Conservation (phyloP, 1,140 invertebrate species). For the Trachelipus rathkii region DNA sequence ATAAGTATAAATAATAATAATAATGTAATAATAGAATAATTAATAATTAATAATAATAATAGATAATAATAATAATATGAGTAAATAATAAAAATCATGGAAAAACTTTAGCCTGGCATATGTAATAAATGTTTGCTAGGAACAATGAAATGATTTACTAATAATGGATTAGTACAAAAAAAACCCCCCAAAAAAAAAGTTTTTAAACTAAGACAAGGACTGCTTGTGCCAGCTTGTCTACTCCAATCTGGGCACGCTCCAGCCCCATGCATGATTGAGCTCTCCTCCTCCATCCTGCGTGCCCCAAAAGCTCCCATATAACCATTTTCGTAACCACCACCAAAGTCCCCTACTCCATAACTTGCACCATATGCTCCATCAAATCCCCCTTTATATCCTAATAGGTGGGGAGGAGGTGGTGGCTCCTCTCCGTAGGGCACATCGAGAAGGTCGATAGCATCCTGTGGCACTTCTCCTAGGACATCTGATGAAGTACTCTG, state of each 20-base stretch:
- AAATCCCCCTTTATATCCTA: neutral
- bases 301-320: neutral
- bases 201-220: slow-evolving; percentile 77
- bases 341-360: neutral
- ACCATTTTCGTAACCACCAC: neutral
- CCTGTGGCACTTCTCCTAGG: neutral
- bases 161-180: too few species aligned
- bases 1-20: too few species aligned
- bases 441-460: neutral
- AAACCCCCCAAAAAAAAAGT: too few species aligned
- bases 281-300: neutral
- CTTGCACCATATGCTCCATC: neutral
- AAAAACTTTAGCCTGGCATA: too few species aligned
- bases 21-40: too few species aligned
- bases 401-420: neutral
- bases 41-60: too few species aligned
- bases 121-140: too few species aligned
- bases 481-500: neutral
- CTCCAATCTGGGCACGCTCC: slow-evolving; percentile 35
- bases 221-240: slow-evolving; percentile 77
- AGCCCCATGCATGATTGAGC: neutral
- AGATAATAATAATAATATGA: too few species aligned
- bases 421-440: neutral
- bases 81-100: too few species aligned
- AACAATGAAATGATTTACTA: too few species aligned